phyloP scores from a whole-genome alignment of 2,113 vertebrate genomes.

The Psephotus haematonotus region DNA sequence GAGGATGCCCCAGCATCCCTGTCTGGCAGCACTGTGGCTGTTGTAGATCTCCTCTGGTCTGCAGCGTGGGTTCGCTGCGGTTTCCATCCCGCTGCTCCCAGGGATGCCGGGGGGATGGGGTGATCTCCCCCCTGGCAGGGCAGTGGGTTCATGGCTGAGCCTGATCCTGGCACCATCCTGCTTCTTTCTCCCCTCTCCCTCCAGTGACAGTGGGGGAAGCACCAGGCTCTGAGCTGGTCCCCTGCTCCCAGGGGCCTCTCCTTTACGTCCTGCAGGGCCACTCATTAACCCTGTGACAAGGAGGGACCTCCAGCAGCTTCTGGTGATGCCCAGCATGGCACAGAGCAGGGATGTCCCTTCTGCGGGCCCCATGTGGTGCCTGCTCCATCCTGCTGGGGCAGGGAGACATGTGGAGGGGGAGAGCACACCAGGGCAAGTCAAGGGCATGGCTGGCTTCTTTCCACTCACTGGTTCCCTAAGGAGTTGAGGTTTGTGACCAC shows the following conservation, averaged over 20 bases:
- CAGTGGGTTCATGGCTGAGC: background rate
- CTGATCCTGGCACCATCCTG: background rate
- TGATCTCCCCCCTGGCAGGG: background rate
- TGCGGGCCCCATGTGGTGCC: fast-evolving
- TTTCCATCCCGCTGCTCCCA: background rate
- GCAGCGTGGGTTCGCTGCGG: background rate
- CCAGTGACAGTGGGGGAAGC: background rate
- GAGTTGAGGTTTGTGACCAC: background rate
- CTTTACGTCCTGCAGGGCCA: background rate
- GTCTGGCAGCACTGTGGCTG: background rate
- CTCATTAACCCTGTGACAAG: background rate
- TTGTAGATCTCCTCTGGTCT: background rate
- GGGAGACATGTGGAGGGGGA: fast-evolving
- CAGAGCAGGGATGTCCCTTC: background rate
- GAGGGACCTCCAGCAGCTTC: background rate
- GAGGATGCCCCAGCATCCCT: background rate
- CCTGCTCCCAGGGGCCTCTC: background rate
- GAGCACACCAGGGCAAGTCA: fast-evolving
- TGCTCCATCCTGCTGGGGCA: background rate
- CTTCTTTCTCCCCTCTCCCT: background rate
- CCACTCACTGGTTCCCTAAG: background rate
- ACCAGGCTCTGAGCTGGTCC: background rate
- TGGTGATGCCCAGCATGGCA: background rate
- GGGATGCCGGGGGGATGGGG: background rate
- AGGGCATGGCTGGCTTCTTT: background rate